Evolutionary conservation across 2,797 vertebrate genomes (phyloP), one percentile per base, ranked within the genome.

Genomic region (Melanotaenia nigrans): DNA sequence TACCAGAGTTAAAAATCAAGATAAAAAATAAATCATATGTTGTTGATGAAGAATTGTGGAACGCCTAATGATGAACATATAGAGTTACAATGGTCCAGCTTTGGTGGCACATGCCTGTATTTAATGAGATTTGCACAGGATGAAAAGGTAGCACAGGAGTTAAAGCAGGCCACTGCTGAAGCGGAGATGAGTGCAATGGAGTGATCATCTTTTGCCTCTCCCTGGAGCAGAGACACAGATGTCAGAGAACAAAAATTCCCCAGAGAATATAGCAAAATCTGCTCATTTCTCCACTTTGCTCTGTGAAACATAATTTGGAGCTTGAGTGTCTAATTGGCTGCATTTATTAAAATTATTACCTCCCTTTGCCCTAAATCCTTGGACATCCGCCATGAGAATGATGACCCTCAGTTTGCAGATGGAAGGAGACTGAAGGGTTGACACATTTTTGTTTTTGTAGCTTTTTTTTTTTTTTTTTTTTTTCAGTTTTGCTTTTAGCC

Each of bases 211-310:
- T 84, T 76, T 66, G 55, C 69, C 68, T 89, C 74, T 85, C 79
- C 78, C 77, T 68, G 75, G 85, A 91, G 93, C 85, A 76, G 60
- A 86, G 80, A 85, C 89, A 87, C 90, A 87, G 87, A 93, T 92
- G 87, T 87, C 85, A 80, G 80, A 83, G 78, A 83, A 87, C 87
- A 85, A 77, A 84, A 77, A 83, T 56, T 79, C 91, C 86, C 89
- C 71, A 28, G 73, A 91, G 59, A 82, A 20, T 63, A 69, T 63
- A 35, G 67, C 51, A 79, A 81, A 90, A 87, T 81, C 83, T 88
- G 79, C 83, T 90, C 77, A 53, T 83, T 84, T 85, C 78, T 79
- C 83, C 65, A 64, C 78, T 79, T 63, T 65, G 54, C 77, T 49
- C 77, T 60, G 40, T 70, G 67, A 78, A 82, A 60, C 63, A 51